These are phyloP conservation scores for Gallinago media DNA, from an alignment of 2,113 vertebrate genomes.

Conservation along the genomic window DNA sequence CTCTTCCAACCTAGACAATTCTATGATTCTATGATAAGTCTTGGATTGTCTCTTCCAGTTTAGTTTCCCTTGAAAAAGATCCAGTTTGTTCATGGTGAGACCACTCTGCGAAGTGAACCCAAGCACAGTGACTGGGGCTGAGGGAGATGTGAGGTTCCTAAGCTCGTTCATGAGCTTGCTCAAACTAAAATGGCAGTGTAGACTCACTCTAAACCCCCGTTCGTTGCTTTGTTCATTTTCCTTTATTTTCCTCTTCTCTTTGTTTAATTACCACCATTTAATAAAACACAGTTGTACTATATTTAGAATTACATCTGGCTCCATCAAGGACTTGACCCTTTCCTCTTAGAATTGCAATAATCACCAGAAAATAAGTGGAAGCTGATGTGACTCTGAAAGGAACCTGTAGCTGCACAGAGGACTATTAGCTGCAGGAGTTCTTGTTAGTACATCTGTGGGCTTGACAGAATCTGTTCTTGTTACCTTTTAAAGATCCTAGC, in stretches of 20 bases:
- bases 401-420: not conserved
- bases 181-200: not conserved
- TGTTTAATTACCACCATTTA: not conserved
- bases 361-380: not conserved
- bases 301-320: not conserved
- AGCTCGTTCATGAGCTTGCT: not conserved
- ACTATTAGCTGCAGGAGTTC: not conserved
- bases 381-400: not conserved
- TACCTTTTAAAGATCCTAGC: not conserved
- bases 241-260: not conserved
- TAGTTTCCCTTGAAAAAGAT: not conserved
- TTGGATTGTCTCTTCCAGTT: not conserved
- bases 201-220: fast-evolving
- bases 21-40: no score
- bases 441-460: not conserved
- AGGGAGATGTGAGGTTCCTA: not conserved
- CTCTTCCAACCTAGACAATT: no score
- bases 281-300: not conserved
- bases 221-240: not conserved
- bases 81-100: not conserved
- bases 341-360: not conserved
- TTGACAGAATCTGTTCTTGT: not conserved
- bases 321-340: not conserved
- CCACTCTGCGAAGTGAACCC: not conserved
- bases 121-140: not conserved